These are phyloP conservation scores for Epirrita christyi DNA, from an alignment of 2,888 invertebrate species.

Conservation along the genomic window DNA sequence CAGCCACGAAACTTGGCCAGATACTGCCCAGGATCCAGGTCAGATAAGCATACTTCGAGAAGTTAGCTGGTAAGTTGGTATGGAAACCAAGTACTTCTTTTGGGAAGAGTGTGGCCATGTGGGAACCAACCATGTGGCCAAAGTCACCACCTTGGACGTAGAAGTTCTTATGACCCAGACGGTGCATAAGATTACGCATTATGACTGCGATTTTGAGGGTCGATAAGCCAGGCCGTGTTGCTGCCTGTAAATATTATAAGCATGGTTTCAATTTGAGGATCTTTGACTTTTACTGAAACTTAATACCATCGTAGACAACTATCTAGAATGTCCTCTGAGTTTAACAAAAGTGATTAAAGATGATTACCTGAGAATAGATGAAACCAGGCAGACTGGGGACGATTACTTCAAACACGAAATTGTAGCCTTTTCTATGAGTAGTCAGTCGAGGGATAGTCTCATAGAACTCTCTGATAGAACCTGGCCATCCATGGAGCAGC, in stretches of 20 bases:
- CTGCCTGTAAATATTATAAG: conserved; percentile 56
- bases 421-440: conserved; percentile 70
- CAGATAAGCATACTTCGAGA: conserved; percentile 51
- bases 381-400: conserved; percentile 84
- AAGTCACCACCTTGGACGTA: conserved; percentile 91
- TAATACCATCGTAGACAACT: too few relatives aligned
- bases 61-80: conserved; percentile 85
- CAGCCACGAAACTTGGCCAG: conserved; percentile 78
- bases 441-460: conserved; percentile 88
- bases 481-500: conserved; percentile 93
- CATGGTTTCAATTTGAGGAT: too few relatives aligned
- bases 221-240: conserved; percentile 85
- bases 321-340: too few relatives aligned
- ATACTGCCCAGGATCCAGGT: conserved; percentile 73
- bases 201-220: conserved; percentile 84
- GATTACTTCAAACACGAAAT: conserved; percentile 87
- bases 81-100: conserved; percentile 83
- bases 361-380: conserved; percentile 69
- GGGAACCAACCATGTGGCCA: conserved; percentile 87
- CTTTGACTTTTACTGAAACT: too few relatives aligned
- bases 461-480: conserved; percentile 90
- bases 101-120: conserved; percentile 87
- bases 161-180: conserved; percentile 87
- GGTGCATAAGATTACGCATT: conserved; percentile 89
- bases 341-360: too few relatives aligned